Base-by-base conservation (phyloP, 1,140 invertebrate genomes). In the Anoplophora glabripennis region DNA sequence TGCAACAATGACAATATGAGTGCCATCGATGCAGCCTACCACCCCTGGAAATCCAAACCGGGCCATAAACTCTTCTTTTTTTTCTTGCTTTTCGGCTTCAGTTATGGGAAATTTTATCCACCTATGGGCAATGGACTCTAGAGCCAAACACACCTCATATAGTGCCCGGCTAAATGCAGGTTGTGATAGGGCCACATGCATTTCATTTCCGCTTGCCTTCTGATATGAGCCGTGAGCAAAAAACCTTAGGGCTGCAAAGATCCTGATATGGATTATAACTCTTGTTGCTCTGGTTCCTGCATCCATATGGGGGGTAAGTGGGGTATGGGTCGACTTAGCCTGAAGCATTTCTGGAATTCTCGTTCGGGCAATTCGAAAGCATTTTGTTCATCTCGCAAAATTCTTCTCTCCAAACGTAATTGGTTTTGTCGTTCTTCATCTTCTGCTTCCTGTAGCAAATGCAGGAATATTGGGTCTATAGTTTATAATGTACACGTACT, bases 191-290 rank as follows among this genome's bases (percentile, higher is more conserved):
- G 17, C 18, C 47, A 49, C 28, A 28, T 28, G 4, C 2, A 11
- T 11, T 33, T 34, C 47, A 49, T 49, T 49, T 49, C 47, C 47
- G 1, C 3, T 3, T 5, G 21, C 33, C 33, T 21, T 28, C 33
- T 49, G 47, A 11, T 49, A 49, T 1, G 47, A 28, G 3, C 47
- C 47, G 2, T 49, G 18, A 4, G 47, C 47, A 34, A 49, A 49
- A 49, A 49, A 49, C 11, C 33, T 5, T 11, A 49, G 33, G n/a
- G 47, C 47, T 1, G 10, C 4, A 49, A 49, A 49, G 4, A 5
- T 11, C 33, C 28, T 49, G 35, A 3, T 28, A 49, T 49, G 10
- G 47, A 17, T 8, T 3, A 5, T 17, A n/a, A n/a, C n/a, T 49
- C 4, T 21, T 49, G 28, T 49, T 49, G 11, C 47, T n/a, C 1